These are phyloP conservation scores for Actinemys pallida DNA, from an alignment of 2,113 vertebrate genomes.

Conservation along the genomic window DNA sequence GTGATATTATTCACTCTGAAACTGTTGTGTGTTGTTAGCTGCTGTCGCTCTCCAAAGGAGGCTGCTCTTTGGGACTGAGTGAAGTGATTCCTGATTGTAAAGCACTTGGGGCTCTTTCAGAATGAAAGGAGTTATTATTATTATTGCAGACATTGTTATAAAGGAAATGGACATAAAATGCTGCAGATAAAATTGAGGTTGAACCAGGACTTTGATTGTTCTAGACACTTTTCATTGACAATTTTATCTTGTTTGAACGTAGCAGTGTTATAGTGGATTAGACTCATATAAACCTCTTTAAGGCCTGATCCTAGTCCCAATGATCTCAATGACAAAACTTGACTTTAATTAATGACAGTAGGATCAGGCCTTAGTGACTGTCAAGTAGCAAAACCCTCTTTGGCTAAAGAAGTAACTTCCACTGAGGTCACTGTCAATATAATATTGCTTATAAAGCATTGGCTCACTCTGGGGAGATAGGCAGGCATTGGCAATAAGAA, in stretches of 20 bases:
- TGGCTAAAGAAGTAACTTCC: slow-evolving; percentile 59
- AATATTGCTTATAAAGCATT: slow-evolving; percentile 46
- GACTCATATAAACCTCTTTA: slow-evolving; percentile 29
- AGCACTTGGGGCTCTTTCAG: slow-evolving; percentile 47
- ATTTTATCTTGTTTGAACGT: slow-evolving; percentile 20
- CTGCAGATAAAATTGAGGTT: not conserved
- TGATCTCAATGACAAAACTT: slow-evolving; percentile 58
- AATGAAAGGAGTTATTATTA: slow-evolving; percentile 20
- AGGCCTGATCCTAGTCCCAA: not conserved
- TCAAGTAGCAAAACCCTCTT: not conserved
- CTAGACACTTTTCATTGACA: not conserved
- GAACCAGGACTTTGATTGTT: slow-evolving; percentile 18
- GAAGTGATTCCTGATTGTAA: slow-evolving; percentile 62
- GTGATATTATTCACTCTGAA: not conserved
- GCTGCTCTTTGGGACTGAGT: slow-evolving; percentile 10
- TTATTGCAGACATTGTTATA: slow-evolving; percentile 24
- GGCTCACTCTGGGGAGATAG: not conserved
- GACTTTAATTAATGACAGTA: slow-evolving; percentile 48
- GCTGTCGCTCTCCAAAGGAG: slow-evolving; percentile 49
- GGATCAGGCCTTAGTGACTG: slow-evolving; percentile 12
- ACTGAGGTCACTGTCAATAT: slow-evolving; percentile 56
- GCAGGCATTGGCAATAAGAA: slow-evolving; percentile 21
- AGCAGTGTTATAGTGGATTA: not conserved
- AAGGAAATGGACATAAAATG: slow-evolving; percentile 12
- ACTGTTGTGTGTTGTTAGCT: slow-evolving; percentile 44